These are phyloP conservation scores for Somateria mollissima DNA, from an alignment of 2,797 vertebrate genomes.

Conservation along the genomic window DNA sequence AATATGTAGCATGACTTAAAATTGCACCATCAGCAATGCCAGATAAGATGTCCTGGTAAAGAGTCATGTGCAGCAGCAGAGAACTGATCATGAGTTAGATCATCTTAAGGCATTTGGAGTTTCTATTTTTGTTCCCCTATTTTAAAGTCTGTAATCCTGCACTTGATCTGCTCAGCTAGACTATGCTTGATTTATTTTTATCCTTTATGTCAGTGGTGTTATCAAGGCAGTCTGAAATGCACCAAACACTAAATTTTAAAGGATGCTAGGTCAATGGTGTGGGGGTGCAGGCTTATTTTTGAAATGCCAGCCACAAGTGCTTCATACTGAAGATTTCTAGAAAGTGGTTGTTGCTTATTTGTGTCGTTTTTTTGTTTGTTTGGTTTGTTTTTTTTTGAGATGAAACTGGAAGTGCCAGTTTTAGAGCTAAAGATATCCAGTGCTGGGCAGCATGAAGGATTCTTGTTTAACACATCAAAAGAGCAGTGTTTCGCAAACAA, in stretches of 20 bases:
- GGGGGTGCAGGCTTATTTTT: neutral
- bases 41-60: neutral
- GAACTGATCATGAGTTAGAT: neutral
- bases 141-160: neutral
- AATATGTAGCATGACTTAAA: neutral
- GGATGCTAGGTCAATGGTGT: neutral
- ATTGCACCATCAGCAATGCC: neutral
- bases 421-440: neutral
- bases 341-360: neutral
- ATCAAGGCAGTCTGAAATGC: neutral
- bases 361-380: neutral
- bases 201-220: neutral
- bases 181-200: neutral
- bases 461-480: neutral
- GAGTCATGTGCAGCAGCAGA: neutral
- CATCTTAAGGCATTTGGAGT: neutral
- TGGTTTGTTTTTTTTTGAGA: neutral
- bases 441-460: neutral
- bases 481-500: neutral
- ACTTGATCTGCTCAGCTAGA: neutral
- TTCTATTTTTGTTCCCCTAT: neutral
- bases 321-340: neutral
- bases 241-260: neutral
- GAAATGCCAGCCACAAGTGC: neutral
- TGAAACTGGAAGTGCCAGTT: neutral